These are phyloP conservation scores for Nannospalax galili DNA, from an alignment of 2,113 vertebrate species.

Conservation along the genomic window DNA sequence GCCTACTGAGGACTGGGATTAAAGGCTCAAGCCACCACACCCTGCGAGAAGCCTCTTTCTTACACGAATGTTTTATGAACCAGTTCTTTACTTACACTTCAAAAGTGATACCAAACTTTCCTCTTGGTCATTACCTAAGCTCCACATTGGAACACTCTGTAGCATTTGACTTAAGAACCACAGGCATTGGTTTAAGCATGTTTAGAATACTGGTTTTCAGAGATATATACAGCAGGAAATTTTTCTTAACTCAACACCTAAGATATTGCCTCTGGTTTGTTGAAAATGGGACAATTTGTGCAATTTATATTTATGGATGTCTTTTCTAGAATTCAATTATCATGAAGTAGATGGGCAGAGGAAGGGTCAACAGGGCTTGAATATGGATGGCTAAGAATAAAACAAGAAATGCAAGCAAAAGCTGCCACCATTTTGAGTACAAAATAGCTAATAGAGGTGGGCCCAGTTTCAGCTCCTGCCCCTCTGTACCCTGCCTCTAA, in stretches of 20 bases:
- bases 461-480: neutral
- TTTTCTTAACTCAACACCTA: constrained; percentile 56
- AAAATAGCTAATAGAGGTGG: neutral
- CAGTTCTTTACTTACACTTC: neutral
- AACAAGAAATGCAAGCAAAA: neutral
- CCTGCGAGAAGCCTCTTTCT: too few species aligned
- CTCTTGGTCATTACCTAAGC: neutral
- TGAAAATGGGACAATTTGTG: constrained; percentile 40
- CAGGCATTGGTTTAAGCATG: neutral
- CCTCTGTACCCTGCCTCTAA: constrained; percentile 26
- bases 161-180: constrained; percentile 24
- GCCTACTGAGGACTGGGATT: too few species aligned
- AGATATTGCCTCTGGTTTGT: constrained; percentile 48
- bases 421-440: neutral
- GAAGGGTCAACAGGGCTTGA: neutral
- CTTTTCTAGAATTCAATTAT: constrained; percentile 44
- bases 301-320: constrained; percentile 37
- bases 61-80: neutral
- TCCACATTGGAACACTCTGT: neutral
- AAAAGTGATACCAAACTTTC: constrained; percentile 1
- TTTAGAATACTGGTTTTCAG: neutral
- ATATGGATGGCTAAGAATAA: neutral
- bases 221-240: neutral
- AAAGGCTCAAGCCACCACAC: too few species aligned
- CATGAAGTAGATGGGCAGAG: constrained; percentile 43